Percentiles rank a stretch among this genome's conserved stretches.
Conservation (phyloP, 2,113 vertebrate species). For the Tautogolabrus adspersus region DNA sequence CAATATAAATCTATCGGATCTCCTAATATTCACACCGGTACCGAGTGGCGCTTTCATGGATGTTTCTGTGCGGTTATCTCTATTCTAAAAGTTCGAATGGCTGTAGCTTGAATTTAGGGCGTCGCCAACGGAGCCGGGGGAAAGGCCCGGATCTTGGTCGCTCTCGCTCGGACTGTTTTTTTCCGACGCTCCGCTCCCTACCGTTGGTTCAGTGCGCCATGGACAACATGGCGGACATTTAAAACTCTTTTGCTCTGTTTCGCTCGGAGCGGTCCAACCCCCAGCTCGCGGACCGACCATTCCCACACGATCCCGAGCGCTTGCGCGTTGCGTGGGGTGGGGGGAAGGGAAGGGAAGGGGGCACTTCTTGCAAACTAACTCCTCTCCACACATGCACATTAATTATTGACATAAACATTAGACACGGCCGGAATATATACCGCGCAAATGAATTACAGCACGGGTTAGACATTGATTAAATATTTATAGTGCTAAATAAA, state of each 20-base stretch:
- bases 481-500: background rate
- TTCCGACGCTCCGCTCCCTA: constrained; percentile 90
- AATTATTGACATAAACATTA: constrained; percentile 53
- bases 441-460: background rate
- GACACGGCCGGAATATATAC: background rate
- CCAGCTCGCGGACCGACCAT: constrained; percentile 87
- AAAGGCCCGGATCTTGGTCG: constrained; percentile 88
- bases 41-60: constrained; percentile 94
- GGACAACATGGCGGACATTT: constrained; percentile 99
- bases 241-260: constrained; percentile 91
- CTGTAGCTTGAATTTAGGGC: constrained; percentile 87
- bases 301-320: constrained; percentile 92
- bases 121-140: constrained; percentile 88
- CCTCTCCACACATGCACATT: constrained; percentile 32
- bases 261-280: constrained; percentile 94
- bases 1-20: constrained; percentile 85
- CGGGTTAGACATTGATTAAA: no score
- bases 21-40: constrained; percentile 89
- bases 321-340: constrained; percentile 87
- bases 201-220: constrained; percentile 94
- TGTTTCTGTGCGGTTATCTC: constrained; percentile 88
- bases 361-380: constrained; percentile 73
- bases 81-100: constrained; percentile 76
- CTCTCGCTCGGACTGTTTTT: constrained; percentile 90
- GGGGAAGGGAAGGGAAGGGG: constrained; percentile 57